Evolutionary conservation across 2,113 vertebrate genomes (phyloP), one percentile per base, ranked within the genome.

Genomic region (Zingel zingel): DNA sequence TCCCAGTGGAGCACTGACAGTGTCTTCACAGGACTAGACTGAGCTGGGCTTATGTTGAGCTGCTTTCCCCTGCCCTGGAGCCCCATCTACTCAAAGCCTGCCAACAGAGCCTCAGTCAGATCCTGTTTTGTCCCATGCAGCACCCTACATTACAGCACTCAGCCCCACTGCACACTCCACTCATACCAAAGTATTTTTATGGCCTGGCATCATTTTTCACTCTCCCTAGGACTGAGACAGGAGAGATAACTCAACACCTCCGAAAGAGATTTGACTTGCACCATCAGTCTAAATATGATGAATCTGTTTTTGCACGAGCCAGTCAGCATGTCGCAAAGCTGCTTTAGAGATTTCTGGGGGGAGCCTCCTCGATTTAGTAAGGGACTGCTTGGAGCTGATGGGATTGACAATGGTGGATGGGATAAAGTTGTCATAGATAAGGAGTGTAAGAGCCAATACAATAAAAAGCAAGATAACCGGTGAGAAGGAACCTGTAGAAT

Each of bases 31-130:
- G 85, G 83, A 84, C 74, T 66, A 86, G 83, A 90, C 87, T 87
- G 87, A 94, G 92, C 85, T 74, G 81, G 87, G 84, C 91, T 91
- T 90, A 88, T 58, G 74, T 51, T 89, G 90, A 91, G 83, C 82
- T 64, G 81, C 88, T 91, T 90, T 84, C 56, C 78, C 70, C 73
- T 68, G 65, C 86, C 75, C 73, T 1, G 1, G 76, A 87, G 88
- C 80, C 45, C 57, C 50, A 58, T 88, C 74, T 63, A 30, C 83
- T 85, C 77, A 77, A 84, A 84, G 74, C 45, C 76, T 86, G 79
- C 82, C 81, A 81, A 54, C 81, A 74, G 66, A 86, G 51, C 64
- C 73, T 79, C 76, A 48, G 76, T 86, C 54, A 51, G 86, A 85
- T 82, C 69, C 50, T 69, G 57, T 77, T 65, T 64, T 79, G 66